These are phyloP conservation scores for Sebastes hubbsi DNA, from an alignment of 2,797 vertebrate species.

Conservation along the genomic window DNA sequence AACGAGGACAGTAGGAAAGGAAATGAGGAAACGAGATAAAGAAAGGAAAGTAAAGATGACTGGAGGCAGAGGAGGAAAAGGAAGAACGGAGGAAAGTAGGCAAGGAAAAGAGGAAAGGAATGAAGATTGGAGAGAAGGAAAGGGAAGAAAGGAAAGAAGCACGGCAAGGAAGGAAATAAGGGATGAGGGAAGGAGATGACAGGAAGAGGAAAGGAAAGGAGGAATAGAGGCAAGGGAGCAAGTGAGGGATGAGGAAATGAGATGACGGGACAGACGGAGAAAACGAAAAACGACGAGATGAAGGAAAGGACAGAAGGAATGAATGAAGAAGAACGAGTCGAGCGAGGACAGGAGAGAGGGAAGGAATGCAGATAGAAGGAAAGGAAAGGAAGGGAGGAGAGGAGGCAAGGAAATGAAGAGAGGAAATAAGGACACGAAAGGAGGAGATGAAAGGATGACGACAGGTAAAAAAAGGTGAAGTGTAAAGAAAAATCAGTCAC, in stretches of 20 bases:
- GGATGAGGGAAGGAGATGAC: not conserved
- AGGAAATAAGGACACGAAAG: not conserved
- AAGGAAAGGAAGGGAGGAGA: not conserved
- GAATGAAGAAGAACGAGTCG: not conserved
- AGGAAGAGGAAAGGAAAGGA: not conserved
- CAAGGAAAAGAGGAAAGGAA: not conserved
- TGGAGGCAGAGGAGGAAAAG: too few relatives aligned
- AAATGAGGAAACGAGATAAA: too few relatives aligned
- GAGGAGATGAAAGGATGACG: not conserved
- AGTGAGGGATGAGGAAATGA: not conserved
- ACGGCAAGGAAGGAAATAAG: not conserved
- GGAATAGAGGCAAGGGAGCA: not conserved
- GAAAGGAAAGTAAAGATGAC: too few relatives aligned
- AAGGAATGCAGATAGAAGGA: not conserved
- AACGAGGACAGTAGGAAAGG: too few relatives aligned
- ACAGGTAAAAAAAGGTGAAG: conserved; percentile 16
- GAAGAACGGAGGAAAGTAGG: too few relatives aligned
- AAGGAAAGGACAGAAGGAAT: not conserved
- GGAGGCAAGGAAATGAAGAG: not conserved
- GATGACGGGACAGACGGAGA: not conserved
- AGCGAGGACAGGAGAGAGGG: not conserved
- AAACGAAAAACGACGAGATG: not conserved
- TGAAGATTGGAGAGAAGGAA: not conserved
- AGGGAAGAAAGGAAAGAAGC: not conserved
- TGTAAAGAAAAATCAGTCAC: conserved; percentile 4